phyloP scores from a whole-genome alignment of 92 coral and sea anemone genomes.

The Parazoanthus atlanticus region DNA sequence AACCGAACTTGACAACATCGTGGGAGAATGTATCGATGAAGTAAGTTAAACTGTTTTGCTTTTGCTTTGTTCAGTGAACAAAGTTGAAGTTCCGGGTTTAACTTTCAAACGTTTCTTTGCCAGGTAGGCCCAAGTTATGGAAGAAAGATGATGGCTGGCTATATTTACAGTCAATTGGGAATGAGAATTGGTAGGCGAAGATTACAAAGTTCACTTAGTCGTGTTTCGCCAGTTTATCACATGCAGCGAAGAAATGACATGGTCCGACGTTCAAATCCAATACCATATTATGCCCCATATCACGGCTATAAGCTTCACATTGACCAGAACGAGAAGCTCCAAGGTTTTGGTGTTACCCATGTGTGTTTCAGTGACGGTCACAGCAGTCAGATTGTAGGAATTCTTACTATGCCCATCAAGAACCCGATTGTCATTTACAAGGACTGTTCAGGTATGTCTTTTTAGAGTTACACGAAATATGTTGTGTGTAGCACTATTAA shows the following conservation, averaged over 20 bases:
- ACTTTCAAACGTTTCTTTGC: not conserved
- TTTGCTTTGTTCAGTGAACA: not conserved
- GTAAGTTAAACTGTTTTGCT: constrained; percentile 4
- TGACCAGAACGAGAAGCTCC: constrained; percentile 42
- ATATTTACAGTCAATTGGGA: constrained; percentile 22
- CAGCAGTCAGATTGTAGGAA: constrained; percentile 37
- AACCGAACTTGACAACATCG: constrained; percentile 34
- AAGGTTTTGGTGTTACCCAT: constrained; percentile 43
- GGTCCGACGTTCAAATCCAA: constrained; percentile 39
- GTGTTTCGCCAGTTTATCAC: constrained; percentile 47
- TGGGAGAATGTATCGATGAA: constrained; percentile 27
- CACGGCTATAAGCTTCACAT: constrained; percentile 31
- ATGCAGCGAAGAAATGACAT: constrained; percentile 30
- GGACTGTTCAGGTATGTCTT: not conserved
- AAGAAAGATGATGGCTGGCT: constrained; percentile 49
- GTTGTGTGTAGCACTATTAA: too few species aligned
- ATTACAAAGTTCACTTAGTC: constrained; percentile 4
- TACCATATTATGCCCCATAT: constrained; percentile 40
- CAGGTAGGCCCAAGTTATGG: constrained; percentile 45
- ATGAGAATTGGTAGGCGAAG: constrained; percentile 35
- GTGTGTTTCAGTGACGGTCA: constrained; percentile 46
- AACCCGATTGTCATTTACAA: constrained; percentile 46
- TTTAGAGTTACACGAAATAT: too few species aligned
- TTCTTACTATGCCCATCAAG: constrained; percentile 38
- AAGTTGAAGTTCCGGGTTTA: not conserved